These are phyloP conservation scores for Myodes glareolus DNA, from an alignment of 2,113 vertebrate genomes.

Conservation along the genomic window DNA sequence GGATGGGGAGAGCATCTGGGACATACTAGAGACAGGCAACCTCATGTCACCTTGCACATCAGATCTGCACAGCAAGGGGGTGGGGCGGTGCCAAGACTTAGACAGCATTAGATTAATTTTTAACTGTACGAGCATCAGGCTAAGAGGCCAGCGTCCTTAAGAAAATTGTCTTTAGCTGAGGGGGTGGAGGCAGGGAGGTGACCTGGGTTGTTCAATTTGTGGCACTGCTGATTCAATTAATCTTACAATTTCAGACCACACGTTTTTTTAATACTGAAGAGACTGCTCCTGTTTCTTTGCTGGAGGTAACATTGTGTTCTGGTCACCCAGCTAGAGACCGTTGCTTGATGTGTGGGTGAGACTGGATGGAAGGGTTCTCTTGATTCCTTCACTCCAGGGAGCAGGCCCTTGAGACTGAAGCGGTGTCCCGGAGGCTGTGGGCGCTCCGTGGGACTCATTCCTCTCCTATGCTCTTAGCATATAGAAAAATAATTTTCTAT, in stretches of 20 bases:
- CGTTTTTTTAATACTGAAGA: background rate
- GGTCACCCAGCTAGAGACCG: background rate
- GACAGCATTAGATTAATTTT: background rate
- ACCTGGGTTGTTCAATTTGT: background rate
- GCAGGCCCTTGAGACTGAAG: background rate
- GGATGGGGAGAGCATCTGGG: background rate
- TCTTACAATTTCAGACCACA: background rate
- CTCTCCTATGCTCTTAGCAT: conserved; percentile 45
- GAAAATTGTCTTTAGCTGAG: background rate
- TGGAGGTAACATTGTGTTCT: background rate
- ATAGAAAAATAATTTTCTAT: conserved; percentile 70
- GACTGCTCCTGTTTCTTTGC: background rate
- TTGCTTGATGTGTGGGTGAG: background rate
- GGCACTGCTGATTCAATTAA: background rate
- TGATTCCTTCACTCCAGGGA: background rate
- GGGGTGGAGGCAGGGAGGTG: background rate
- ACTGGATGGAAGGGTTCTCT: background rate
- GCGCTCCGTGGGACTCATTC: background rate
- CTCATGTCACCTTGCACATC: background rate
- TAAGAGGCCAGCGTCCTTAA: background rate
- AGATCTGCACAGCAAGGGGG: background rate
- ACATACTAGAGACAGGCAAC: background rate
- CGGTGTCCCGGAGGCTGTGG: background rate
- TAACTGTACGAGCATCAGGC: background rate
- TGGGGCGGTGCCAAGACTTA: background rate